Percentiles rank a stretch among this genome's conserved stretches.
Evolutionary conservation across 2,797 vertebrate genomes (phyloP).

Genomic region (Crocodylus rhombifer): DNA sequence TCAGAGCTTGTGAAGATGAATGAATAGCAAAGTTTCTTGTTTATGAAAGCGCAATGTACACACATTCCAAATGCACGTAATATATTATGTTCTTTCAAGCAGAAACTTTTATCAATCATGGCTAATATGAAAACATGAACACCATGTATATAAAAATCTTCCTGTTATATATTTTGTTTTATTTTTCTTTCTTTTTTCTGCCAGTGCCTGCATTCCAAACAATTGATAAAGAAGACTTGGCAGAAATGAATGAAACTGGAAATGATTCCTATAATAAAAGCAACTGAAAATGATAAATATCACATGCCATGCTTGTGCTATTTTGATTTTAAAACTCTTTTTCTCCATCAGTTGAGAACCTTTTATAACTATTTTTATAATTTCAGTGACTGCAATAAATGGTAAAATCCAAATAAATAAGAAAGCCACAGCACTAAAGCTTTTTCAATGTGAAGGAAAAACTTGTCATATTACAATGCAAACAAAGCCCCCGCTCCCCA

Average conservation of each 20-base stretch:
- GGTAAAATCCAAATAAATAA: constrained; percentile 58
- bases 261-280: constrained; percentile 57
- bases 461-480: constrained; percentile 78
- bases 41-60: constrained; percentile 34
- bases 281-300: constrained; percentile 61
- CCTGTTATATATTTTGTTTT: constrained; percentile 2
- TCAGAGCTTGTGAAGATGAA: constrained; percentile 71
- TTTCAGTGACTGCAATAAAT: constrained; percentile 44
- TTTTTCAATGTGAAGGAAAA: constrained; percentile 78
- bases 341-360: constrained; percentile 47
- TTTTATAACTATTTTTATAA: constrained; percentile 50
- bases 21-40: constrained; percentile 58
- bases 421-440: constrained; percentile 68
- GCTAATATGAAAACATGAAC: not conserved
- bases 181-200: constrained; percentile 39
- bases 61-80: constrained; percentile 41
- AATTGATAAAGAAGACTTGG: constrained; percentile 14
- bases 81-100: constrained; percentile 4
- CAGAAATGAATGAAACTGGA: constrained; percentile 9
- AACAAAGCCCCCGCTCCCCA: constrained; percentile 14
- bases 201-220: not conserved
- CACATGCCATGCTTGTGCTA: constrained; percentile 62
- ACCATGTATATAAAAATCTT: constrained; percentile 9
- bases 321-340: constrained; percentile 1
- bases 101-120: constrained; percentile 55